Conservation (phyloP, 2,888 invertebrate species). For the Tachina fera region DNA sequence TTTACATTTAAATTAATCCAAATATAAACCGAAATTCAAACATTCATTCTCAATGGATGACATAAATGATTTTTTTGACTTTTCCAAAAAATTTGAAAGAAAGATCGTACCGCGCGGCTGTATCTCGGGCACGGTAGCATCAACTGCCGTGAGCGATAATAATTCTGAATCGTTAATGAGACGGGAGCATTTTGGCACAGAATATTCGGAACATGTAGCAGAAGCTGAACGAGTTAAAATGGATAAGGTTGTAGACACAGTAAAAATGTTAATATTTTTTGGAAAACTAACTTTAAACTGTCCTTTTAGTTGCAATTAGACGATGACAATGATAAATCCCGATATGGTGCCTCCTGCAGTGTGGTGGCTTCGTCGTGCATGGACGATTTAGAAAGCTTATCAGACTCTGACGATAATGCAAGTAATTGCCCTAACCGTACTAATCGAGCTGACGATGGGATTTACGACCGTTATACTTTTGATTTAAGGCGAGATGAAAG, state of each 20-base stretch:
- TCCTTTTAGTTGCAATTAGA: slow-evolving; percentile 42
- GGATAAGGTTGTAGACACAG: slow-evolving; percentile 73
- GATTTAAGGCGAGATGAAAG: slow-evolving; percentile 77
- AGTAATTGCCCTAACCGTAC: slow-evolving; percentile 66
- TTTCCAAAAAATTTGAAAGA: slow-evolving; percentile 79
- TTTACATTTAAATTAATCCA: no score
- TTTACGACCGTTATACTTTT: slow-evolving; percentile 78
- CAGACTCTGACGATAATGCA: slow-evolving; percentile 69
- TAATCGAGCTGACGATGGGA: slow-evolving; percentile 74
- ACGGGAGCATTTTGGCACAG: slow-evolving; percentile 76
- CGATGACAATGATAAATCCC: slow-evolving; percentile 43
- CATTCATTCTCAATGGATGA: slow-evolving; percentile 77
- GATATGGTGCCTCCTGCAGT: slow-evolving; percentile 61
- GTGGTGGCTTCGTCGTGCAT: slow-evolving; percentile 72
- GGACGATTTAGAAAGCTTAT: slow-evolving; percentile 78
- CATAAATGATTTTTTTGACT: slow-evolving; percentile 80
- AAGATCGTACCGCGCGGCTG: slow-evolving; percentile 74
- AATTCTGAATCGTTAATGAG: slow-evolving; percentile 74
- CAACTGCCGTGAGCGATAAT: slow-evolving; percentile 51
- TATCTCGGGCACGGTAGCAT: slow-evolving; percentile 72
- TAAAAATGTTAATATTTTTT: neutral
- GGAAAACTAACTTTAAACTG: neutral
- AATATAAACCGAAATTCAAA: neutral
- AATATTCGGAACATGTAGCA: slow-evolving; percentile 76
- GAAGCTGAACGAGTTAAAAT: slow-evolving; percentile 77